Evolutionary conservation across 1,140 invertebrate species (phyloP), one percentile per base, ranked within the genome.

Genomic region (Rhagoletis zephyria): DNA sequence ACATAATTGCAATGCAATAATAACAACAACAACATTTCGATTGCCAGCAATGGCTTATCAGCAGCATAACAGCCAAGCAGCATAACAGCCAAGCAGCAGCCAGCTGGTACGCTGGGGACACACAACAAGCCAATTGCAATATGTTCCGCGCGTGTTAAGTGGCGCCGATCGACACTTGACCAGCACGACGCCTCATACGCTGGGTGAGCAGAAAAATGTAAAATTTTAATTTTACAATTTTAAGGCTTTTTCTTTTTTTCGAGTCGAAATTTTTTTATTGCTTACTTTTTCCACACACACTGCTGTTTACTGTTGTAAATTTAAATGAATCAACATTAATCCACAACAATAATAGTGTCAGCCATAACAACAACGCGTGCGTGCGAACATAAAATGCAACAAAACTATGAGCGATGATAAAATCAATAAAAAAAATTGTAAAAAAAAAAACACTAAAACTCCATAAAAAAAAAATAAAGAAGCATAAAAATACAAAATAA

Each of bases 251-350:
- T 7, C 51, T 56, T 56, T 56, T 56, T 56, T 56, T 3, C 10
- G 51, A 56, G 1, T 30, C 30, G 30, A 30, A 30, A 30, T 30
- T 56, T 56, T 56, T 56, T 56, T 56, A 56, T 63, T 63, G 40
- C 64, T 14, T 30, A 81, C 56, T 81, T 30, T 19, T 19, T 81
- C 48, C 19, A 48, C 14, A 56, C 56, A n/a, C 56, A n/a, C 51
- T 77, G 70, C 70, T 77, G 70, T 77, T 77, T 77, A 51, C 70
- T 51, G 74, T 81, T 81, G 74, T 81, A 81, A 81, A 81, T 12
- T 81, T 81, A 81, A 81, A 81, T 56, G 74, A 19, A 81, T 56
- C 48, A 81, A 81, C n/a, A 81, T 81, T 51, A 59, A 81, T 81
- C 4, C 14, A 81, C 45, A 81, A 19, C 45, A 81, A 19, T 51